These are phyloP conservation scores for Drosophila eugracilis DNA, from an alignment of 1,140 invertebrate genomes.

Conservation along the genomic window DNA sequence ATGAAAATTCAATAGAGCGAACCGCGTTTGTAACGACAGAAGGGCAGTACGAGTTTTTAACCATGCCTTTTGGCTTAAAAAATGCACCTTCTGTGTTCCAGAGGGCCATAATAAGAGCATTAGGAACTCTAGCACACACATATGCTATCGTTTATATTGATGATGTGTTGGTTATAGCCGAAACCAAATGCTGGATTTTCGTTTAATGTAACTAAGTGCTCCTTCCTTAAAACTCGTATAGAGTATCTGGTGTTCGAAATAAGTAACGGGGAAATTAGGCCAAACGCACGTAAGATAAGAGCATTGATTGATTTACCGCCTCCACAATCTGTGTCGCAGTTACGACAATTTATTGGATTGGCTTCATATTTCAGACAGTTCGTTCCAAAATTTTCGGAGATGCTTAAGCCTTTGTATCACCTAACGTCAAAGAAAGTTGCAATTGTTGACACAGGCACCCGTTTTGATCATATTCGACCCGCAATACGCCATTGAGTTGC, in stretches of 20 bases:
- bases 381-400: background rate
- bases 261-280: background rate
- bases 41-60: constrained; percentile 7
- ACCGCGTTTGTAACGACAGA: no score
- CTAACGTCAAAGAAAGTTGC: background rate
- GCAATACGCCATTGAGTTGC: constrained; percentile 9
- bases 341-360: background rate
- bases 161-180: background rate
- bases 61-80: constrained; percentile 6
- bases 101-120: background rate
- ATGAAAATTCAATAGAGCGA: background rate
- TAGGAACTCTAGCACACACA: background rate
- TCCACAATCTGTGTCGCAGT: background rate
- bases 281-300: background rate
- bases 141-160: background rate
- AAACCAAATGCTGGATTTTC: constrained; percentile 2
- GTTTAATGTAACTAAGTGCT: background rate
- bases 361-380: background rate
- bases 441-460: background rate
- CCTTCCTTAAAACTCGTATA: background rate
- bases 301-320: no score
- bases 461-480: constrained; percentile 6
- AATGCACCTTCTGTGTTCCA: constrained; percentile 2
- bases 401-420: background rate
- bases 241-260: background rate